A percentile compares a stretch with the other conserved stretches of the same genome.
Evolutionary conservation across 1,140 invertebrate genomes (phyloP).

Genomic region (Drosophila saltans): DNA sequence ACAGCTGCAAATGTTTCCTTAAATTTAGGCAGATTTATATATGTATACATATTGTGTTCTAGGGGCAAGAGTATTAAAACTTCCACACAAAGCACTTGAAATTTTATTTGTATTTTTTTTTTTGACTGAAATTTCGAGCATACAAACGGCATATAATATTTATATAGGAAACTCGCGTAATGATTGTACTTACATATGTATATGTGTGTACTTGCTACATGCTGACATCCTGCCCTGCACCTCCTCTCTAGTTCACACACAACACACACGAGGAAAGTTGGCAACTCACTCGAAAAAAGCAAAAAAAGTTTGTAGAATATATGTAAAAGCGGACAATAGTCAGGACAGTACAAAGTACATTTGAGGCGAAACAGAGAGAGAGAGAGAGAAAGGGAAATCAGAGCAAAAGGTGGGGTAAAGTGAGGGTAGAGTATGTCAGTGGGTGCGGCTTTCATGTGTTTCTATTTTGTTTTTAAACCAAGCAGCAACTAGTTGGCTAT

Average conservation of each 20-base stretch:
- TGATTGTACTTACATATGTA: conserved; percentile 79
- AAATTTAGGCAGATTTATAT: too few species aligned
- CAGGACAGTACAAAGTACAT: background rate
- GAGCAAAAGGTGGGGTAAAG: background rate
- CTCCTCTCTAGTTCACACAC: background rate
- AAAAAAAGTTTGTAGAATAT: conserved; percentile 31
- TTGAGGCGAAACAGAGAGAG: background rate
- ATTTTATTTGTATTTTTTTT: background rate
- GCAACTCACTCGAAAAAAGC: conserved; percentile 59
- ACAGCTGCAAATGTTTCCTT: too few species aligned
- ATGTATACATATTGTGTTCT: too few species aligned
- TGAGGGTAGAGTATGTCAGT: background rate
- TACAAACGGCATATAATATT: conserved; percentile 47
- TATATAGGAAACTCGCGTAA: conserved; percentile 59
- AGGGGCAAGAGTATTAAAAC: background rate
- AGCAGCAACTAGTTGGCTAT: conserved; percentile 57
- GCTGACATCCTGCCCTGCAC: conserved; percentile 5
- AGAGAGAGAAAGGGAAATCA: background rate
- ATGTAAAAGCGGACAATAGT: conserved; percentile 14
- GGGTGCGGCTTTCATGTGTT: conserved; percentile 30
- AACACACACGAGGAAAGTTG: conserved; percentile 56
- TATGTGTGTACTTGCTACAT: conserved; percentile 58
- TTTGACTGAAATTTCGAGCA: conserved; percentile 19
- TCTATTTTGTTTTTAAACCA: conserved; percentile 6
- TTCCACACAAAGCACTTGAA: background rate